These are phyloP conservation scores for Coleophora deauratella DNA, from an alignment of 2,888 invertebrate species.

Conservation along the genomic window DNA sequence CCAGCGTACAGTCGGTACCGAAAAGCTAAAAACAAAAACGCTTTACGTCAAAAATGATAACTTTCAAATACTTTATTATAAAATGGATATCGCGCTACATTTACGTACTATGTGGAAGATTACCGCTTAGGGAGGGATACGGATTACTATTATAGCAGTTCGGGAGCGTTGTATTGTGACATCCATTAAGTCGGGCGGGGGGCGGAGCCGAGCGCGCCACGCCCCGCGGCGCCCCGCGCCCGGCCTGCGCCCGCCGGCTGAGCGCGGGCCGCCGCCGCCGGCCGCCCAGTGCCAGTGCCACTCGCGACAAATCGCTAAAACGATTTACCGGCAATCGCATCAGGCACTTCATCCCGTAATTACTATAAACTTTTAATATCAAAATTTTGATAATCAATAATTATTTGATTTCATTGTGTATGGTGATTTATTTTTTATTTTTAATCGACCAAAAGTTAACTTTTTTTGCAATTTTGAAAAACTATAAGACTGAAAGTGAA, in stretches of 20 bases:
- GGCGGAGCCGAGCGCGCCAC: conserved; percentile 45
- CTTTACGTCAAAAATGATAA: no score
- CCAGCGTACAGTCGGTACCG: no score
- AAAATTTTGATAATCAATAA: neutral
- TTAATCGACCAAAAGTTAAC: neutral
- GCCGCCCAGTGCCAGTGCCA: conserved; percentile 21
- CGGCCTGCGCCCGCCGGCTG: conserved; percentile 23
- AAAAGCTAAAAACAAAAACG: no score
- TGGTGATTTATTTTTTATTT: no score
- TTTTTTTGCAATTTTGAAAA: no score
- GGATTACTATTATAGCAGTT: conserved; percentile 58
- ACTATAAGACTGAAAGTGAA: no score
- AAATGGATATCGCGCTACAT: no score
- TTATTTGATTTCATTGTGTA: neutral
- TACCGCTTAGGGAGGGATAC: conserved; percentile 27
- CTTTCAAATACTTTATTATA: no score
- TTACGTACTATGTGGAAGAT: no score
- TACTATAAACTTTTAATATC: conserved; percentile 11
- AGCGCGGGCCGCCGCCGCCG: conserved; percentile 5
- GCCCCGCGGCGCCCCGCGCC: conserved; percentile 29
- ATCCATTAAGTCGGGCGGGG: conserved; percentile 58
- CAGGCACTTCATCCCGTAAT: conserved; percentile 43
- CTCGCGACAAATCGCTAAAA: conserved; percentile 47
- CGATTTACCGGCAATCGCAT: conserved; percentile 65
- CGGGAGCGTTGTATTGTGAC: conserved; percentile 69